Evolutionary conservation across 2,888 invertebrate species (phyloP), one percentile per base, ranked within the genome.

Genomic region (Eustalomyia histrio): DNA sequence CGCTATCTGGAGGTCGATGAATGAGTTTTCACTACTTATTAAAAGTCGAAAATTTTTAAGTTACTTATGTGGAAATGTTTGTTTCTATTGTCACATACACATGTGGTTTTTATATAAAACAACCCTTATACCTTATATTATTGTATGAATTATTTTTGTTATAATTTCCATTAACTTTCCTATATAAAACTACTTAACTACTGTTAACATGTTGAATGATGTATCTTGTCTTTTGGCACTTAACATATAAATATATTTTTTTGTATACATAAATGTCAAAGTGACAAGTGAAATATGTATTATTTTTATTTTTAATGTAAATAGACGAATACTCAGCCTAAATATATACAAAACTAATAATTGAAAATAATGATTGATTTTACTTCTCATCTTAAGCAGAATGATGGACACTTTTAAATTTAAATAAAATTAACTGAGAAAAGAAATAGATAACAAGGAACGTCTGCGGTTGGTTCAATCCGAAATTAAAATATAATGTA

Each of bases 211-310:
- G 17, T 57, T 63, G 17, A 24, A 50, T 69, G 21, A 69, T 63
- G 33, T 35, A 4, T 55, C 55, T 47, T 57, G 76, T 69, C 69
- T 39, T 50, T 76, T 29, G n/a, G 2, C 64, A 69, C 64, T 64
- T 39, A 12, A 58, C 24, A 29, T 52, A 16, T 2, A 29, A 21
- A 14, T 24, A n/a, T 60, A 39, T 39, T 39, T 12, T 17, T 21
- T 9, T 33, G 61, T 75, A 9, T 53, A 17, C 61, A 50, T 57
- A 64, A 76, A 64, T 80, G 76, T 68, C 80, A 72, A 73, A 72
- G 72, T 73, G 80, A 76, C 76, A 80, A 80, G 72, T 68, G 80
- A 80, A 72, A 72, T 80, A 67, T 69, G 55, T n/a, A 63, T 76
- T 61, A 61, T 69, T 68, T 63, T 76, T 61, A 61, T 69, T 68